Evolutionary conservation across 2,888 invertebrate species (phyloP), one percentile per base, ranked within the genome.

Genomic region (Caenorhabditis imperialis): DNA sequence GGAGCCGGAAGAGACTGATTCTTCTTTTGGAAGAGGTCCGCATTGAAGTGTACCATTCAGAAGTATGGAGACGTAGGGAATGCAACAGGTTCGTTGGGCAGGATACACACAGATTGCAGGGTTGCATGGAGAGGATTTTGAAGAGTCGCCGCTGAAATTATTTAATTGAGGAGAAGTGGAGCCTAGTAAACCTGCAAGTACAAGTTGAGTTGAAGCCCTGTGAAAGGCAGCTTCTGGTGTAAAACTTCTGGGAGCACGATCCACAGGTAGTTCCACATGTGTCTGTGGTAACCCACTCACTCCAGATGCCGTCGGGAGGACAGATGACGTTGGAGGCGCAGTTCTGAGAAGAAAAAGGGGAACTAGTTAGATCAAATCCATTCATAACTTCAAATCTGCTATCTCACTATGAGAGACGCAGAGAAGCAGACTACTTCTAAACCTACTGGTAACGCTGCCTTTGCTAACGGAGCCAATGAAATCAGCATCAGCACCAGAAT

Each of bases 231-330:
- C 3, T 38, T 22, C 63, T 37, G 1, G 42, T 65, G 33, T 65
- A 40, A 22, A 40, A 65, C 14, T 55, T 12, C 12, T 27, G 3
- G 10, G 30, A 42, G 30, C 63, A 65, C 4, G 55, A 45, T 30
- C 63, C 63, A 48, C 63, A 65, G 14, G n/a, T 8, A 38, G 27
- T 33, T 1, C 27, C 18, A 27, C 63, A 65, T 10, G 33, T 37
- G 30, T 18, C n/a, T 50, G 40, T 47, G 1, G 27, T 20, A 23
- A 33, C 30, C 63, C 63, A 65, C 16, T 65, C 55, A 10, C 38
- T 47, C 63, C 63, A 65, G 10, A 65, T 30, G 22, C 63, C 63
- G 3, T 55, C 63, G 5, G 63, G 54, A 12, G 63, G 63, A 30
- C 55, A 54, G 27, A 20, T 47, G 7, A 54, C 63, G 8, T 47